phyloP scores from a whole-genome alignment of 2,797 vertebrate genomes.

The Lates japonicus region DNA sequence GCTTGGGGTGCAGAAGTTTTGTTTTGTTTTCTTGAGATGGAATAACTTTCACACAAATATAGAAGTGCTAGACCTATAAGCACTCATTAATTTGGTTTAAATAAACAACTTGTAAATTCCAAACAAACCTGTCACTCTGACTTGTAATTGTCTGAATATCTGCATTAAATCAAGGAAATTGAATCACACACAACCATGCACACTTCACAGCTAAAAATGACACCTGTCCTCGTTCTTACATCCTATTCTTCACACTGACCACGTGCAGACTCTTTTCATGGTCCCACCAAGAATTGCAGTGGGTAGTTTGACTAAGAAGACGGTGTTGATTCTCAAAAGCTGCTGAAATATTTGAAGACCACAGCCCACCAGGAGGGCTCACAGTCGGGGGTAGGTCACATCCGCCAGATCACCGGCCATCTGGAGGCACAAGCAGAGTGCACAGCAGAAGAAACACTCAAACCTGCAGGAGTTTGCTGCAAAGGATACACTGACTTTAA shows the following conservation, averaged over 20 bases:
- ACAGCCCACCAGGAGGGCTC: constrained; percentile 95
- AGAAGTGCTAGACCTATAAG: no score
- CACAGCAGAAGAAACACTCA: constrained; percentile 53
- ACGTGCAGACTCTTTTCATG: not conserved
- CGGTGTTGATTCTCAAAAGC: constrained; percentile 96
- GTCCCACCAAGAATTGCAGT: fast-evolving
- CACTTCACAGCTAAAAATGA: not conserved
- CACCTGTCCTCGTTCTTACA: not conserved
- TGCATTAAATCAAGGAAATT: not conserved
- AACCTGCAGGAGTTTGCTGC: constrained; percentile 4
- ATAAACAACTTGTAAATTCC: no score
- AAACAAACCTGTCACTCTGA: no score
- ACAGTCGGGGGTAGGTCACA: constrained; percentile 94
- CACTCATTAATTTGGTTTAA: no score
- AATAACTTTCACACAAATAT: no score
- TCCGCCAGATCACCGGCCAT: constrained; percentile 96
- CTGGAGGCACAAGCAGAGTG: constrained; percentile 80
- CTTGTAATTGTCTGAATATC: not conserved
- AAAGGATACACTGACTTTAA: constrained; percentile 5
- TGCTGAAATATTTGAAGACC: constrained; percentile 98
- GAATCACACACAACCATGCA: not conserved
- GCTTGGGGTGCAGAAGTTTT: no score
- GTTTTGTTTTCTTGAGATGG: no score
- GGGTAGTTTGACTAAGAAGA: constrained; percentile 90
- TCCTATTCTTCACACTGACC: not conserved